Conservation (phyloP, 1,140 invertebrate species). For the Drosophila kepulauana region DNA sequence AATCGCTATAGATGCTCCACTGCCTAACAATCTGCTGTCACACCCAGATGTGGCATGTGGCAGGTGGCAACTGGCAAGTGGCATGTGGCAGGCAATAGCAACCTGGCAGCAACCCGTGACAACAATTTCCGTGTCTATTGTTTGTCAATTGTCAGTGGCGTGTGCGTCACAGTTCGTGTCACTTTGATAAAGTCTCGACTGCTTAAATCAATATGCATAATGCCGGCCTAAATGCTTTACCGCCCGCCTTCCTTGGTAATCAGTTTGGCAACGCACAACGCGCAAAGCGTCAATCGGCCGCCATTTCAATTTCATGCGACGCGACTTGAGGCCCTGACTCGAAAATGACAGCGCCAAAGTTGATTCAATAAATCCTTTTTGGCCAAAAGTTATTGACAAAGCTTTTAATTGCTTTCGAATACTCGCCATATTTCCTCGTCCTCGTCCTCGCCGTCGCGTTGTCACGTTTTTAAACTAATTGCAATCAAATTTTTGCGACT, state of each 20-base stretch:
- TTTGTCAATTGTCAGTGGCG: constrained; percentile 24
- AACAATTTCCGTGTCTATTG: not conserved
- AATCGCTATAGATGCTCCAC: constrained; percentile 5
- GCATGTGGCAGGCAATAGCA: not conserved
- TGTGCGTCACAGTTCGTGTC: constrained; percentile 15
- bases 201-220: constrained; percentile 39
- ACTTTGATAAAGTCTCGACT: constrained; percentile 17
- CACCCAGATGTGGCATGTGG: constrained; percentile 30
- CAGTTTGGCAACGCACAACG: constrained; percentile 9
- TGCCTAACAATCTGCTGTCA: constrained; percentile 18
- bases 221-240: not conserved
- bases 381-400: constrained; percentile 52
- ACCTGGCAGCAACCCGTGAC: not conserved
- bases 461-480: constrained; percentile 55
- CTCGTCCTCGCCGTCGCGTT: constrained; percentile 20
- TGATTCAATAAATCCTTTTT: constrained; percentile 57
- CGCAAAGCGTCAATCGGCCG: constrained; percentile 25
- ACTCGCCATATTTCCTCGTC: not conserved
- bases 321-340: constrained; percentile 25
- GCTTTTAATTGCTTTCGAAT: constrained; percentile 60
- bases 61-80: not conserved
- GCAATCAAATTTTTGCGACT: constrained; percentile 48
- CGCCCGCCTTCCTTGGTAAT: constrained; percentile 10
- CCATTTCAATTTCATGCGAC: constrained; percentile 47
- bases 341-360: constrained; percentile 39